Evolutionary conservation across 2,113 vertebrate genomes (phyloP), one percentile per base, ranked within the genome.

Genomic region (Pseudopipra pipra): DNA sequence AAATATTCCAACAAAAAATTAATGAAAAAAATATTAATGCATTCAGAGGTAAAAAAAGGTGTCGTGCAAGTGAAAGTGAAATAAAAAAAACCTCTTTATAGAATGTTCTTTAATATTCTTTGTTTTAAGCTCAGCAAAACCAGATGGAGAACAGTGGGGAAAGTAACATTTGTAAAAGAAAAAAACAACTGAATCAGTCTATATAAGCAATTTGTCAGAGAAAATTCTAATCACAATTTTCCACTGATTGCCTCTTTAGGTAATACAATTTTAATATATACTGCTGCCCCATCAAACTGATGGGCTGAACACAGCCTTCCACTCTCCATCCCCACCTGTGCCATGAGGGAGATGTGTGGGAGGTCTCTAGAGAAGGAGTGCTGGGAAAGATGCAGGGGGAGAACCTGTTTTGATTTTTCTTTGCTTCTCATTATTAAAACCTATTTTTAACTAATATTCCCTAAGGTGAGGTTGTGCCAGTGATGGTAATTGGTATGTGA

Each of bases 21-120:
- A 77, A 77, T 74, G 70, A 55, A 78, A 86, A 93, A 77, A 56
- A 55, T 24, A 86, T 95, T 89, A 94, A 87, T 85, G 33, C 22
- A 18, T 95, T 75, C 66, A 87, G 27, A 89, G 21, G 70, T 65
- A 5, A 87, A 88, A 61, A 35, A 63, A 33, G 1, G 6, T 86
- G 10, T 5, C 25, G 27, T 52, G 47, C 9, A 84, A 72, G 28
- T n/a, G 16, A 59, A 87, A 66, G 11, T 20, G 80, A 14, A 65
- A 80, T 55, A 44, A 61, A 33, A 85, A 85, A 8, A 0, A 20
- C 0, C 24, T 72, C 25, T 62, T 46, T 76, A 58, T 47, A 30
- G 4, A 52, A 9, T 37, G 23, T 62, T 86, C 6, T 73, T 71
- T 21, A 4, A 41, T 31, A 44, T 68, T 74, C 19, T 63, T 88